Evolutionary conservation across 2,113 vertebrate species (phyloP).

Genomic region (Lophotis ruficrista): DNA sequence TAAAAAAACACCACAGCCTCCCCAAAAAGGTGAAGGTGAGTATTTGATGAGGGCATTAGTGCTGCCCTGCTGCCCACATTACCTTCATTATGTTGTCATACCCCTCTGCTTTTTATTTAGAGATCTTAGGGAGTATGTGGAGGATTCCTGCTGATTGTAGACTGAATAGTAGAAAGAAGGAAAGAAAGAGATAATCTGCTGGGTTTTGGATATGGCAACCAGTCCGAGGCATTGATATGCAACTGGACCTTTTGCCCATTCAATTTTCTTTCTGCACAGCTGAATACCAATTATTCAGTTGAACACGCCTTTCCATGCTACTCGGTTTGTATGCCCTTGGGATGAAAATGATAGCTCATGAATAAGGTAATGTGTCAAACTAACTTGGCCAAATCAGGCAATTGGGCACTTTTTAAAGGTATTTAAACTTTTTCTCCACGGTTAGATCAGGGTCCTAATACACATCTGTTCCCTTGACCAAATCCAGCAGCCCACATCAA

Average conservation of each 20-base stretch:
- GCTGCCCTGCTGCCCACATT: neutral
- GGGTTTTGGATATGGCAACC: conserved; percentile 13
- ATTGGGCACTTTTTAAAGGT: conserved; percentile 53
- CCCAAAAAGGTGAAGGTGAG: neutral
- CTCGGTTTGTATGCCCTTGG: neutral
- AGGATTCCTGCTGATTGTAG: neutral
- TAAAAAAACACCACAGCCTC: neutral
- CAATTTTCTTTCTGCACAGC: conserved; percentile 54
- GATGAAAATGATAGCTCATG: conserved; percentile 31
- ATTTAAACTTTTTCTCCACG: conserved; percentile 24
- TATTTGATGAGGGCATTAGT: neutral
- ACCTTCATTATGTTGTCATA: neutral
- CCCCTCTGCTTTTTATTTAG: neutral
- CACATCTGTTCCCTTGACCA: conserved; percentile 61
- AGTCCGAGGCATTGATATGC: neutral
- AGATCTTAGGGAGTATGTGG: fast-evolving
- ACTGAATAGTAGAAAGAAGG: neutral
- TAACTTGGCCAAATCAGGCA: conserved; percentile 54
- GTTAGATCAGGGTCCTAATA: conserved; percentile 36
- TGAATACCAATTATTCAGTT: conserved; percentile 35
- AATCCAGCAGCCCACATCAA: conserved; percentile 47
- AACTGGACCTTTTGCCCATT: conserved; percentile 30
- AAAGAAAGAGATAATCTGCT: conserved; percentile 22
- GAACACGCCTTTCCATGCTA: conserved; percentile 27
- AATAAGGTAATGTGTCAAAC: conserved; percentile 55